Evolutionary conservation across 2,888 invertebrate species (phyloP), one percentile per base, ranked within the genome.

Genomic region (Hyalella azteca): DNA sequence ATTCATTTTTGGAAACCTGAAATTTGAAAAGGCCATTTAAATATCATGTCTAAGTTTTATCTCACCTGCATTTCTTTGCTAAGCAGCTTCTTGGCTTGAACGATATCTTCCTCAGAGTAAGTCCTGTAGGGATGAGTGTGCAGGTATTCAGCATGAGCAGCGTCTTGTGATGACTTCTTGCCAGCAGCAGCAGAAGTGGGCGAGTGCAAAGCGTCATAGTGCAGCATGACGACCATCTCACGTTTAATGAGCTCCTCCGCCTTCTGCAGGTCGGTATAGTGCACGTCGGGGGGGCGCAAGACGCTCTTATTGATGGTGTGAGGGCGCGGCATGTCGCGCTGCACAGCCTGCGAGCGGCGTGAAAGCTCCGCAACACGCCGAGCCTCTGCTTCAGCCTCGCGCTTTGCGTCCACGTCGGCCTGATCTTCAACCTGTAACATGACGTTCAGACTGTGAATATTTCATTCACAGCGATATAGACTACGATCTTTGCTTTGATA

Each of bases 151-250:
- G 81, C 66, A 48, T 84, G 84, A 2, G 77, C 79, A 19, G 81
- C 81, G 36, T 84, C 84, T 48, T 77, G 77, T 1, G 77, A 77
- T 11, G 77, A 39, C 50, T 50, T 49, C 15, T 77, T 77, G 77
- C 39, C 50, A 1, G 40, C 48, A 41, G 50, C 90, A 88, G 87
- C 93, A 92, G 86, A 93, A 3, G 89, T 87, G 0, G 97, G 95
- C 88, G 94, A 93, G 86, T 94, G 91, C 0, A 95, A 88, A 40
- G 94, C 92, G 88, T 98, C 98, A 86, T 93, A 95, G 86, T 97
- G 94, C 85, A 97, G 89, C 96, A 98, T 97, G 36, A 94, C 93
- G 84, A 97, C 91, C 97, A 98, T 98, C 90, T 98, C 98, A 81
- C 93, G 92, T 89, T 98, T 98, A 83, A 98, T 95, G 85, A 97